phyloP scores from a whole-genome alignment of 1,140 invertebrate species.

The Calephelis nemesis region DNA sequence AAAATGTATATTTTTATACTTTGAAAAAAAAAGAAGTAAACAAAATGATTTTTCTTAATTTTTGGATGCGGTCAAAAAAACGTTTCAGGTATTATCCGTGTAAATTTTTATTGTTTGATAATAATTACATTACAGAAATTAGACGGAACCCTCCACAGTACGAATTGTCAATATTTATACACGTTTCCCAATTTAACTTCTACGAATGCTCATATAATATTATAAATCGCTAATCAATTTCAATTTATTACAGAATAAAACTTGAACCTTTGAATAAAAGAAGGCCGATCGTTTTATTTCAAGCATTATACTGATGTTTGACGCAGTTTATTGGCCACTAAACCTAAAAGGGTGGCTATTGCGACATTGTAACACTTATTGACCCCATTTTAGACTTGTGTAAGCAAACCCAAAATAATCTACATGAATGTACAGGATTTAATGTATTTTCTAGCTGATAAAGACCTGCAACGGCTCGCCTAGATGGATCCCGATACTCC shows the following conservation, averaged over 20 bases:
- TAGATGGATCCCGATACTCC: too few relatives aligned
- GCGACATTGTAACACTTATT: slow-evolving; percentile 53
- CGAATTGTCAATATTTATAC: slow-evolving; percentile 18
- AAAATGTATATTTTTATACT: too few relatives aligned
- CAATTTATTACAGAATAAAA: slow-evolving; percentile 21
- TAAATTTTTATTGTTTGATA: too few relatives aligned
- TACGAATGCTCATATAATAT: slow-evolving; percentile 4
- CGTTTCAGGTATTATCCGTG: too few relatives aligned
- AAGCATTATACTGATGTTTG: slow-evolving; percentile 47
- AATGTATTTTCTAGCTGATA: neutral
- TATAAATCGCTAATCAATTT: slow-evolving; percentile 17
- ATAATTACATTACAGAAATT: too few relatives aligned
- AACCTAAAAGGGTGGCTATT: slow-evolving; percentile 71
- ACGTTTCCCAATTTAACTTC: slow-evolving; percentile 3
- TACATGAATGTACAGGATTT: neutral
- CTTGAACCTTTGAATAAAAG: slow-evolving; percentile 31
- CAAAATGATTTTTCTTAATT: too few relatives aligned
- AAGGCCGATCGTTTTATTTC: slow-evolving; percentile 35
- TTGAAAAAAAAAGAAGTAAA: too few relatives aligned
- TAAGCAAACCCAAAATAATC: slow-evolving; percentile 27
- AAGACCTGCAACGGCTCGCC: too few relatives aligned
- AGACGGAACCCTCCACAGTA: too few relatives aligned
- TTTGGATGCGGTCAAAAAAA: too few relatives aligned
- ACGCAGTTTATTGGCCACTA: slow-evolving; percentile 61
- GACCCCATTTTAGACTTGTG: slow-evolving; percentile 44